Base-by-base conservation (phyloP, 1,140 invertebrate genomes). In the Drosophila obscura region DNA sequence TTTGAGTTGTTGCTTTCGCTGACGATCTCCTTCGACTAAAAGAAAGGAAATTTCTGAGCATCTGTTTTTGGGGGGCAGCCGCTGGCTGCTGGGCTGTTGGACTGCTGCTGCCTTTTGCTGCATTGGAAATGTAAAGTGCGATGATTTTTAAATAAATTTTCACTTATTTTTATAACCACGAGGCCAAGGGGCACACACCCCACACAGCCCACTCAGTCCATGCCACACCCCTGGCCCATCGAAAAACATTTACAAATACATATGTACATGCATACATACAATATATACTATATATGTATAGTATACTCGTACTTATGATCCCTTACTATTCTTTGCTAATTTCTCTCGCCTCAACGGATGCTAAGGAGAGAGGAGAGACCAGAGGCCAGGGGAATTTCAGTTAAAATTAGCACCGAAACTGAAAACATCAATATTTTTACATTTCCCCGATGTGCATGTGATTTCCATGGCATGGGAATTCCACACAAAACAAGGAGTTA, bases 21-120 rank as follows among this genome's bases (percentile, higher is more conserved):
- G 60, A 48, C 65, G 65, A 82, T 87, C 78, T 87, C 82, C 83
- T 87, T 75, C 72, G 63, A 87, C 83, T 88, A 69, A 88, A 85
- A 73, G 71, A 79, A 87, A 83, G 83, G 83, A 87, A 87, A 83
- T 69, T 66, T 68, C 56, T 63, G 56, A 76, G 74, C 74, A 77
- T 76, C 74, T 77, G 74, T 75, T 75, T 58, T 52, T 6, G 22
- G 51, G 58, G 15, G 22, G 45, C 46, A 51, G 71, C 58, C 41
- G 45, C 19, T 35, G 48, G 51, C 53, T 28, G 26, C 5, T 28
- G 26, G 41, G 41, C 53, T 63, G 26, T 28, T 28, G 28, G 31
- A 74, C 50, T 64, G 45, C 55, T 68, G 66, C 53, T 78, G 79
- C 68, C 19, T 19, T 19, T 19, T 19, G 51, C 51, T 78, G 79